phyloP scores from a whole-genome alignment of 2,888 invertebrate species.

The Gymnoscelis rufifasciata region DNA sequence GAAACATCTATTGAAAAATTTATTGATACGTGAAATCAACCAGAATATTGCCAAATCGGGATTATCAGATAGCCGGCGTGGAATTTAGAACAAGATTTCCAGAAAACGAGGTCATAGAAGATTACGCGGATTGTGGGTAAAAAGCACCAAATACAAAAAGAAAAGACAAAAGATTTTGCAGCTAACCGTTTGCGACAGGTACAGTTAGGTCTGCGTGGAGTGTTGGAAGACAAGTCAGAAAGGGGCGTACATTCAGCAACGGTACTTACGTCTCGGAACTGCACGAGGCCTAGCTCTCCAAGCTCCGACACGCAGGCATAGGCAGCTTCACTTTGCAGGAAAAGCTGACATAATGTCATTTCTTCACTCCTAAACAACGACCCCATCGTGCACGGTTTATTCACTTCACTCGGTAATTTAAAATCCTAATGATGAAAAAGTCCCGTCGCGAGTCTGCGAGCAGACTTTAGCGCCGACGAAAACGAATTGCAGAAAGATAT shows the following conservation, averaged over 20 bases:
- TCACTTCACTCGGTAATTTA: constrained; percentile 46
- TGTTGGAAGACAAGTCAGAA: too few species aligned
- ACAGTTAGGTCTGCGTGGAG: too few species aligned
- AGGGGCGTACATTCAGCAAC: constrained; percentile 29
- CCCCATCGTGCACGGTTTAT: constrained; percentile 82
- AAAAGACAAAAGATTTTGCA: too few species aligned
- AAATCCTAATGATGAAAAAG: constrained; percentile 42
- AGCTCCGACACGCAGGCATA: constrained; percentile 98
- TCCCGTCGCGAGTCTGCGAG: constrained; percentile 65
- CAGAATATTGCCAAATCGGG: constrained; percentile 23
- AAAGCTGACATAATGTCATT: constrained; percentile 99
- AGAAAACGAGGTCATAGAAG: constrained; percentile 43
- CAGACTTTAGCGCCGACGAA: constrained; percentile 71
- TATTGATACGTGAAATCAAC: constrained; percentile 7
- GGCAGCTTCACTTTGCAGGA: constrained; percentile 98
- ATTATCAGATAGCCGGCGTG: constrained; percentile 28
- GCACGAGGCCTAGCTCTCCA: constrained; percentile 97
- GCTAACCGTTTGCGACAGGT: background rate
- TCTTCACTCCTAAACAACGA: constrained; percentile 98
- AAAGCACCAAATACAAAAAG: too few species aligned
- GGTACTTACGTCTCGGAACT: constrained; percentile 94
- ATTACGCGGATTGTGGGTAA: background rate
- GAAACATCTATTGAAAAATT: constrained; percentile 4
- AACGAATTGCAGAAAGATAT: constrained; percentile 62
- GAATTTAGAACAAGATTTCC: constrained; percentile 34